Base-by-base conservation (phyloP, 1,140 invertebrate genomes). In the Palaemon carinicauda region DNA sequence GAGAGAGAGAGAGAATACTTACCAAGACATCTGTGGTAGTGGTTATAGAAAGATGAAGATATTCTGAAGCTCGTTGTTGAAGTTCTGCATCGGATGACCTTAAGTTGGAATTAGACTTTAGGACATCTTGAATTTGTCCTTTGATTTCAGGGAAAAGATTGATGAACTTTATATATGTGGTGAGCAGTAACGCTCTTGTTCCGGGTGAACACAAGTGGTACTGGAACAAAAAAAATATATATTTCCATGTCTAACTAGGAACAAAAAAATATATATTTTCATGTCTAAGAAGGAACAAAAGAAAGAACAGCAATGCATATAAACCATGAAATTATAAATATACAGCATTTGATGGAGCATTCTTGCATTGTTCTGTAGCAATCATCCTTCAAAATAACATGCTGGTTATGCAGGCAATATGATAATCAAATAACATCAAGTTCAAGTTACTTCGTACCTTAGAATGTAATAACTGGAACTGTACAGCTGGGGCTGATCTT, bases 111-210 rank as follows among this genome's bases (percentile, higher is more conserved):
- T 99, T 97, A 91, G 97, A 97, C 90, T 94, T 94, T 90, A 99
- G 97, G 80, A 99, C 97, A 91, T 98, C 97, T 92, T 99, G 98
- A 83, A 99, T 98, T 90, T 98, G 95, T 83, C 93, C 93, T 92
- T 98, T 97, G 90, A 99, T 99, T 93, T 99, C 99, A 50, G 98
- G 98, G 92, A 99, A 99, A 24, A 99, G 93, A 93, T 99, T 99
- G 83, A 99, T 96, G 92, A 99, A 99, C 92, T 99, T 99, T 80
- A 99, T 98, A 90, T 99, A 99, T 0, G 99, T 99, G 29, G 98
- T 99, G 31, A 99, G 93, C 24, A 99, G 92, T 12, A 99, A 93
- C 80, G 98, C 98, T 90, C 98, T 94, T 1, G 99, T 99, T 92
- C 97, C 96, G 71, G 98, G 95, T 80, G 97, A 98, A 93, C 99